A percentile compares a stretch with the other conserved stretches of the same genome.
Evolutionary conservation across 2,888 invertebrate species (phyloP).

Genomic region (Ichneumoninae sp.): DNA sequence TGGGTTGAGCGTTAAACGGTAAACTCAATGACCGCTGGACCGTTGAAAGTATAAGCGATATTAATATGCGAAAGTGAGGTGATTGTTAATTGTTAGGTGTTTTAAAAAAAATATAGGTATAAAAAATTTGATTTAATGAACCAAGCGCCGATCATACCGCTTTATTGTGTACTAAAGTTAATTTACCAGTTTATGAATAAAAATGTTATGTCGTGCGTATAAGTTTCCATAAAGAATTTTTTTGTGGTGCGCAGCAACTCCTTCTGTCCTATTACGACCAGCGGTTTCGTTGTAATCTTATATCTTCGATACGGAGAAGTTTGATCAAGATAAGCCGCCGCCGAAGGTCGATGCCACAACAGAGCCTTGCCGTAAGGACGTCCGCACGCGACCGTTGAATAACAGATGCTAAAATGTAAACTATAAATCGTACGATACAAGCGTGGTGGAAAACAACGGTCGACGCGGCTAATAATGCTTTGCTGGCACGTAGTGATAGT

Average conservation of each 20-base stretch:
- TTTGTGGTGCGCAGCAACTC: background rate
- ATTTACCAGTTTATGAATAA: background rate
- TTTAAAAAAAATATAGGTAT: too few relatives aligned
- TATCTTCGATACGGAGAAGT: background rate
- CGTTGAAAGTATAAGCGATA: too few relatives aligned
- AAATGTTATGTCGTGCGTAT: background rate
- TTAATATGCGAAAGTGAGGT: too few relatives aligned
- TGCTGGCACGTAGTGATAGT: background rate
- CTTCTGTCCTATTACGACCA: background rate
- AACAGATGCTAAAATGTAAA: slow-evolving; percentile 13
- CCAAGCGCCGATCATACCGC: background rate
- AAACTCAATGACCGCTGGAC: background rate
- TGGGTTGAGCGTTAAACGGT: background rate
- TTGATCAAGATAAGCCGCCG: background rate
- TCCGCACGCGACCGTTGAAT: background rate
- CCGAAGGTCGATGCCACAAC: slow-evolving; percentile 24
- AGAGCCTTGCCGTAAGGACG: slow-evolving; percentile 21
- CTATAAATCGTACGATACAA: background rate
- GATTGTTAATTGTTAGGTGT: too few relatives aligned
- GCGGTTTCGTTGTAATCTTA: background rate
- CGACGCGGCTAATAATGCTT: background rate
- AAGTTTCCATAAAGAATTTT: background rate
- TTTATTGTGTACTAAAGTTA: background rate
- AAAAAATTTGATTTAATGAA: background rate
- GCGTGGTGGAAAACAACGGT: background rate